These are phyloP conservation scores for Leptarthrus brevirostris DNA, from an alignment of 2,888 invertebrate species.

Conservation along the genomic window DNA sequence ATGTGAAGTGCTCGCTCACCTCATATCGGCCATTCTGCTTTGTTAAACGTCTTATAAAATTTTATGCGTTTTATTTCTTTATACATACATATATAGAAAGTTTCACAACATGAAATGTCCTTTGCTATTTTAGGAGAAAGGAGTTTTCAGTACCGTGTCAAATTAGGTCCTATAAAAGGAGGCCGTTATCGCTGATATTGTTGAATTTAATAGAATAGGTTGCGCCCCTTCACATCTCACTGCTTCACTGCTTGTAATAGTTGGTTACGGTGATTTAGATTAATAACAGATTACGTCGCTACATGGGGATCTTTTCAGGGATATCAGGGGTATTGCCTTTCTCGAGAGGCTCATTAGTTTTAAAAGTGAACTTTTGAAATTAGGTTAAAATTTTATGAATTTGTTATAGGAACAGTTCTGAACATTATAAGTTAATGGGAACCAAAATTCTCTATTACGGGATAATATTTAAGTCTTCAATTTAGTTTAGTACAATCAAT, in stretches of 20 bases:
- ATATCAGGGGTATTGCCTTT: too few species aligned
- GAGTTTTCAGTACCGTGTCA: constrained; percentile 29
- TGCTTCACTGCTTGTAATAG: not conserved
- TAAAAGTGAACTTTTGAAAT: too few species aligned
- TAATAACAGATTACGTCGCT: too few species aligned
- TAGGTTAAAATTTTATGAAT: too few species aligned
- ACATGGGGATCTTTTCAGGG: too few species aligned
- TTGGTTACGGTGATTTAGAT: constrained; percentile 30
- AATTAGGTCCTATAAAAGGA: constrained; percentile 42
- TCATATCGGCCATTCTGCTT: constrained; percentile 52
- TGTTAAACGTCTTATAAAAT: constrained; percentile 55
- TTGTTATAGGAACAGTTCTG: too few species aligned
- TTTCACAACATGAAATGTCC: constrained; percentile 20
- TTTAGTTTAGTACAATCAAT: too few species aligned
- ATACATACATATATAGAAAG: constrained; percentile 47
- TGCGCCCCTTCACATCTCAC: constrained; percentile 8
- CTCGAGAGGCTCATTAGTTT: too few species aligned
- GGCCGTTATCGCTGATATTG: constrained; percentile 32
- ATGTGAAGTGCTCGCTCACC: constrained; percentile 52
- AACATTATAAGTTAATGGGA: too few species aligned
- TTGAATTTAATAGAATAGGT: constrained; percentile 41
- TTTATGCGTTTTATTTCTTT: constrained; percentile 54
- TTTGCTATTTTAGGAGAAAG: constrained; percentile 27
- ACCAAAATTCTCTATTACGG: too few species aligned
- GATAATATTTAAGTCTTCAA: too few species aligned